These are phyloP conservation scores for Stenodema calcarata DNA, from an alignment of 2,888 invertebrate species.

Conservation along the genomic window DNA sequence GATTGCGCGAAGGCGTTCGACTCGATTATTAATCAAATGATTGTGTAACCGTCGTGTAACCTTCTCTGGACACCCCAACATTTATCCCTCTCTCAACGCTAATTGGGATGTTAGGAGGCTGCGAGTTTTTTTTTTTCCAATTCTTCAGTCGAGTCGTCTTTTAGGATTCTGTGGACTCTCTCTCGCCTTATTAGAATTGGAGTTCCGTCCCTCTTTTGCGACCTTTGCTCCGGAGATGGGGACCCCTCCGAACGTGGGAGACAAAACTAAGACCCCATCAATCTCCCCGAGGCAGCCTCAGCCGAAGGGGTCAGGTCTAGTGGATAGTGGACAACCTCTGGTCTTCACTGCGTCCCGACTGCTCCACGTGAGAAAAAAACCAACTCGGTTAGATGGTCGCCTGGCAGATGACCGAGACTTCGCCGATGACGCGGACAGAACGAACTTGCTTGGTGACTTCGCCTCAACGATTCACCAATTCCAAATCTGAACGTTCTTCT, in stretches of 20 bases:
- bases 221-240: constrained; percentile 8
- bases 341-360: not conserved
- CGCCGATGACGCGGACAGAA: too few relatives aligned
- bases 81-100: constrained; percentile 20
- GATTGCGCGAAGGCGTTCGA: constrained; percentile 15
- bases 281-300: constrained; percentile 24
- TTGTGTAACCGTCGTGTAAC: constrained; percentile 18
- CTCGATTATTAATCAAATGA: not conserved
- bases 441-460: too few relatives aligned
- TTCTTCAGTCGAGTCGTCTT: not conserved
- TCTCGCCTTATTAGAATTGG: constrained; percentile 11
- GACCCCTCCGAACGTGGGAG: constrained; percentile 37
- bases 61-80: not conserved
- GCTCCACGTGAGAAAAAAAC: not conserved
- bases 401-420: not conserved
- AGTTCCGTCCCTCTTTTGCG: constrained; percentile 15
- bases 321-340: not conserved
- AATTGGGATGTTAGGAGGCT: constrained; percentile 39
- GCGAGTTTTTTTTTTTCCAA: constrained; percentile 7
- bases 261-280: constrained; percentile 35
- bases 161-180: not conserved
- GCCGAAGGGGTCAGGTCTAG: too few relatives aligned
- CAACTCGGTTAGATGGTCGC: not conserved
- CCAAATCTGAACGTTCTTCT: too few relatives aligned
- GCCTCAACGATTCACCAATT: too few relatives aligned